Evolutionary conservation across 2,888 invertebrate species (phyloP).

Genomic region (Nomada ruficornis): DNA sequence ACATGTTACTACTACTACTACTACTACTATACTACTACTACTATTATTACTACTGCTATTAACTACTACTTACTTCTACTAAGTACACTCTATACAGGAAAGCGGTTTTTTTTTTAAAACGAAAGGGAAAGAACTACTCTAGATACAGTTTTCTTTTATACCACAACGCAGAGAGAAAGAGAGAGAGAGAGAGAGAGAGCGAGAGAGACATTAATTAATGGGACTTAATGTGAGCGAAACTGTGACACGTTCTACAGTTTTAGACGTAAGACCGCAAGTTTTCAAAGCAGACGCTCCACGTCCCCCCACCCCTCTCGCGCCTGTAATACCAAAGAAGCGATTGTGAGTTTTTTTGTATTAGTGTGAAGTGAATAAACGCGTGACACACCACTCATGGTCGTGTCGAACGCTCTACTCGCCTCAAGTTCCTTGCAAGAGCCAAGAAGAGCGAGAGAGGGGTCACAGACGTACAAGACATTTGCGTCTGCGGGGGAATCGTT

Average conservation of each 20-base stretch:
- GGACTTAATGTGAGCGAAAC: conserved; percentile 56
- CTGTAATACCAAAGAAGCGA: conserved; percentile 83
- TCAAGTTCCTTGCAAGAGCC: conserved; percentile 72
- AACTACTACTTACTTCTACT: conserved; percentile 67
- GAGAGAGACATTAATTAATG: conserved; percentile 56
- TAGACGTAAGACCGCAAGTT: conserved; percentile 66
- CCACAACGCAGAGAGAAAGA: conserved; percentile 51
- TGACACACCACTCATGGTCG: conserved; percentile 37
- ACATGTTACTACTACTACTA: conserved; percentile 77
- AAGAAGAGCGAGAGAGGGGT: conserved; percentile 56
- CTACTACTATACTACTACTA: conserved; percentile 63
- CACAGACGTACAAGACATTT: conserved; percentile 21
- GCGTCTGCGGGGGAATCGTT: conserved; percentile 54
- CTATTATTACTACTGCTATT: conserved; percentile 72
- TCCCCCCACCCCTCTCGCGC: conserved; percentile 68
- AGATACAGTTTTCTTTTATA: conserved; percentile 67
- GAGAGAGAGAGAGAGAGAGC: no score
- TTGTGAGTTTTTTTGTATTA: conserved; percentile 79
- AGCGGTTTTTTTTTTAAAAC: conserved; percentile 53
- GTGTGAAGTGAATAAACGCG: conserved; percentile 78
- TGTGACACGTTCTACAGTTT: conserved; percentile 62
- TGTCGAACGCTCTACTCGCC: conserved; percentile 65
- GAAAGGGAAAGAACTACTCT: conserved; percentile 53
- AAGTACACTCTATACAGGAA: conserved; percentile 58
- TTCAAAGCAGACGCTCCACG: conserved; percentile 61